Percentiles rank a stretch among this genome's conserved stretches.
Conservation (phyloP, 2,113 vertebrate genomes). For the Ageneiosus marmoratus region DNA sequence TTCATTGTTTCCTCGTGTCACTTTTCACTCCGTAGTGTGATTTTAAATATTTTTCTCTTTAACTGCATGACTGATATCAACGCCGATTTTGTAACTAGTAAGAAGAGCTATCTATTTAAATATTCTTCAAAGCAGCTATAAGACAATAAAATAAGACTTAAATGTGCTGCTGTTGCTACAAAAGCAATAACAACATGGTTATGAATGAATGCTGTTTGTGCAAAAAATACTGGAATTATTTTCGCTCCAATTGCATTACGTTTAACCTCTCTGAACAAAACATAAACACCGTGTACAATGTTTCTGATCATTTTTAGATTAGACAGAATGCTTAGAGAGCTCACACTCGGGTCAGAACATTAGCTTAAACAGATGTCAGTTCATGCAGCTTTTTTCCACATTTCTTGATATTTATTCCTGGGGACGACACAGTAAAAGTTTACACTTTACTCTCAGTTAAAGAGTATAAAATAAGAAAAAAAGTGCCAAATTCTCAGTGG, state of each 20-base stretch:
- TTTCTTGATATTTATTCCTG: neutral
- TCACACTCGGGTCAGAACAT: slow-evolving; percentile 27
- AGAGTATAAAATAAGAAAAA: slow-evolving; percentile 32
- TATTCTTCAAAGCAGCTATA: neutral
- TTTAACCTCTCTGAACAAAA: neutral
- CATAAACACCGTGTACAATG: too few species aligned
- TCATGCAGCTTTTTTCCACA: neutral
- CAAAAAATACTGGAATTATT: neutral
- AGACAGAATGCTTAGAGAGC: neutral
- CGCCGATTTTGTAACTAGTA: neutral
- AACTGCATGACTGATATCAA: neutral
- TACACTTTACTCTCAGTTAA: slow-evolving; percentile 53
- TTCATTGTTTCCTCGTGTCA: slow-evolving; percentile 3
- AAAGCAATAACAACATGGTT: neutral
- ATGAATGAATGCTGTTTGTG: neutral
- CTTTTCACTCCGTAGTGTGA: neutral
- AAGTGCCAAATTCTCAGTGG: slow-evolving; percentile 66
- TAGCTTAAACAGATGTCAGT: neutral
- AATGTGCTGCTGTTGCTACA: neutral
- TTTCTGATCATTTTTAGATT: slow-evolving; percentile 8
- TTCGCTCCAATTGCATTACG: neutral
- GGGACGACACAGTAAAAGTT: slow-evolving; percentile 40
- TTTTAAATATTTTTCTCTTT: neutral
- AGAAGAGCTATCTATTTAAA: neutral
- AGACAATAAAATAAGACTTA: neutral